A percentile compares a stretch with the other conserved stretches of the same genome.
phyloP scores from a whole-genome alignment of 2,797 vertebrate species.

The Erpetoichthys calabaricus region DNA sequence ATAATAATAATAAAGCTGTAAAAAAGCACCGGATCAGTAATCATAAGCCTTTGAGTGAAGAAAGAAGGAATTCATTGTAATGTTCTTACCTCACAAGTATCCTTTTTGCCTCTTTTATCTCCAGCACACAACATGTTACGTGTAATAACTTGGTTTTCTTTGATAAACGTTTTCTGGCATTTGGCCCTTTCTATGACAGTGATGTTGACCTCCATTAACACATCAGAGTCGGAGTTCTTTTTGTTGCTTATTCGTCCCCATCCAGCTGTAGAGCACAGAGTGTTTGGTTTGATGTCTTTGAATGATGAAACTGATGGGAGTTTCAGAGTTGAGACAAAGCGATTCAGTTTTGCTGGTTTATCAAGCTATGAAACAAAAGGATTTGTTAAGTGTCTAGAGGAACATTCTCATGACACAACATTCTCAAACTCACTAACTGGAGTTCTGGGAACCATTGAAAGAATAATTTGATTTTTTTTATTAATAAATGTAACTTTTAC shows the following conservation, averaged over 20 bases:
- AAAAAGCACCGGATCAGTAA: too few species aligned
- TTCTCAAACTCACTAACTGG: too few species aligned
- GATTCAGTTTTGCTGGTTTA: not conserved
- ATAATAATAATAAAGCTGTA: too few species aligned
- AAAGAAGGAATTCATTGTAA: too few species aligned
- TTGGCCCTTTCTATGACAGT: conserved; percentile 1
- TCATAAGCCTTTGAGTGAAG: too few species aligned
- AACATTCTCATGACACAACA: too few species aligned
- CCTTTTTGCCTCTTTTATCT: conserved; percentile 4
- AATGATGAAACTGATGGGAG: not conserved
- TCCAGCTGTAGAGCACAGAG: not conserved
- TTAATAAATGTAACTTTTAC: too few species aligned
- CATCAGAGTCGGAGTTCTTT: fast-evolving
- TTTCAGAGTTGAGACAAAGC: not conserved
- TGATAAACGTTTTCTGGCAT: conserved; percentile 4
- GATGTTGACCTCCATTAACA: conserved; percentile 4
- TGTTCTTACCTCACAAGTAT: not conserved
- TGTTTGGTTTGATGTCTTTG: conserved; percentile 3
- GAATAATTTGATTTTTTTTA: too few species aligned
- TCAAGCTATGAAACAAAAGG: conserved; percentile 3
- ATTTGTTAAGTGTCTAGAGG: not conserved
- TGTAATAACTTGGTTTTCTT: conserved; percentile 1
- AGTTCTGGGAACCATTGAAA: too few species aligned
- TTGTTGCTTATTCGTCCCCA: not conserved
- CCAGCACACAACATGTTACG: conserved; percentile 5